Evolutionary conservation across 1,140 invertebrate genomes (phyloP).

Genomic region (Schlechtendalia chinensis): DNA sequence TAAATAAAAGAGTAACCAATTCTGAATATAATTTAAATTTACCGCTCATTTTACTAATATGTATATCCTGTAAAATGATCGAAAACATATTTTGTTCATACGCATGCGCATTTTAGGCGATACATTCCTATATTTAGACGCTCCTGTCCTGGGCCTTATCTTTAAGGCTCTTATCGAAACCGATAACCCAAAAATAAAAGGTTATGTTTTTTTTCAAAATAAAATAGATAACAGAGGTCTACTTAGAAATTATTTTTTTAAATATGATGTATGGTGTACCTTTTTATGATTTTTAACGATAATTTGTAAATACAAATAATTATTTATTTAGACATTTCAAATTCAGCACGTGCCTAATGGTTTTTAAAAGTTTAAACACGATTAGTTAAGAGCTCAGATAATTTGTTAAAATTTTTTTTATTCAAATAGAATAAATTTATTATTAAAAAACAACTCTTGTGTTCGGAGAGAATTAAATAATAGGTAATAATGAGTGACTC

Average conservation of each 20-base stretch:
- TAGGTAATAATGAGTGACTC: slow-evolving; percentile 37
- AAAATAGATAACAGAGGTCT: not conserved
- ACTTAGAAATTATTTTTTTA: not conserved
- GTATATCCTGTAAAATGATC: no score
- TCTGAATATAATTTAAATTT: no score
- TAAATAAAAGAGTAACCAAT: no score
- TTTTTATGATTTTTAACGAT: not conserved
- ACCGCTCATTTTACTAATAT: no score
- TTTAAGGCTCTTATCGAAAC: no score
- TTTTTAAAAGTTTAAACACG: not conserved
- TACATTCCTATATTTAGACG: no score
- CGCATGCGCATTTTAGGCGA: no score
- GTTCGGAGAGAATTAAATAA: not conserved
- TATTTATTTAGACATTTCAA: not conserved
- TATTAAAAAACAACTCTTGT: not conserved
- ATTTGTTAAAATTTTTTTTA: slow-evolving; percentile 18
- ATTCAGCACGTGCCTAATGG: not conserved
- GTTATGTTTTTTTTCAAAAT: slow-evolving; percentile 31
- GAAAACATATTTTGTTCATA: no score
- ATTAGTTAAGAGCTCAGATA: not conserved
- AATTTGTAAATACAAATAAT: not conserved
- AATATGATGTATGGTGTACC: not conserved
- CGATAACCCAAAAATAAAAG: not conserved
- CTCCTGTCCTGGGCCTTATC: no score
- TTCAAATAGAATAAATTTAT: not conserved